Base-by-base conservation (phyloP, 2,888 invertebrate genomes). In the Luperina nickerlii region DNA sequence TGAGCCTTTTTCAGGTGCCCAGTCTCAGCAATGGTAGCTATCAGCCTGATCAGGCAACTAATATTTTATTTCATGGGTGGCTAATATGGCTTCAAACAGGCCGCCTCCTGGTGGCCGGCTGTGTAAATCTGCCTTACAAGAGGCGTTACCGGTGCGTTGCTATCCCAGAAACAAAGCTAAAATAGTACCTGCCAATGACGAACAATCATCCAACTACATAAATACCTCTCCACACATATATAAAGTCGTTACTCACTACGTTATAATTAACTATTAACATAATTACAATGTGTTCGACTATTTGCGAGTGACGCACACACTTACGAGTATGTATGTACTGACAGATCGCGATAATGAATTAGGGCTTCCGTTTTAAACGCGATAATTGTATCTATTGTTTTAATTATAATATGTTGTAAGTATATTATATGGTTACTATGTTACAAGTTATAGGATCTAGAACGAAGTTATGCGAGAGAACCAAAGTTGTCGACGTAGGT, bases 301-400 rank as follows among this genome's bases (percentile, higher is more conserved):
- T 73, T 79, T 81, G 72, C 66, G 68, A 82, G 48, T 83, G 86
- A 85, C 86, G 77, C 67, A 85, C 73, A 38, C 32, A 32, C 32
- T 32, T 6, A n/a, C n/a, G n/a, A n/a, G n/a, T n/a, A n/a, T n/a
- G n/a, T n/a, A 20, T 20, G n/a, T 80, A 85, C 82, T 73, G 48
- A 89, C 89, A 86, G 85, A 90, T 91, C 88, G 86, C 84, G 90
- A 91, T 92, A 91, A 83, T 87, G 73, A 90, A 91, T 89, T 89
- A 82, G 88, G 78, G 85, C 90, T 92, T 93, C 93, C 93, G 92
- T 82, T 88, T 75, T 60, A 27, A 65, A 51, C 24, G 32, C 38
- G 86, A 87, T 85, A 84, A 79, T 72, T 82, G 24, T 83, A 73
- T 79, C 75, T 82, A 74, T 79, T 79, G 76, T 79, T 81, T 73